Conservation (phyloP, 2,113 vertebrate species). For the Spermophilus dauricus region DNA sequence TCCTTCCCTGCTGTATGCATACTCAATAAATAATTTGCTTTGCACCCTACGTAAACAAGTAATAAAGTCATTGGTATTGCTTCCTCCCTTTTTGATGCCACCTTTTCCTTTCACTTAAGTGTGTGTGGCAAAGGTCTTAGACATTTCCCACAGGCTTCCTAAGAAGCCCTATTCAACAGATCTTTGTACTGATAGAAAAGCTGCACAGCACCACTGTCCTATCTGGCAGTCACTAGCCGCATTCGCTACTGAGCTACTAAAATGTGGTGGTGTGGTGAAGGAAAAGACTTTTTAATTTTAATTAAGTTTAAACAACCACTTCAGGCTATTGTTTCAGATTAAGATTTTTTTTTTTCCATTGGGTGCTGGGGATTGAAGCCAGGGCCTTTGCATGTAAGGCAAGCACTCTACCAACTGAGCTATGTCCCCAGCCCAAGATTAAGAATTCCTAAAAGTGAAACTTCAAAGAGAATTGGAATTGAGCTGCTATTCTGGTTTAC, state of each 20-base stretch:
- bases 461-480: not conserved
- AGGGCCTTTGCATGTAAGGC: too few species aligned
- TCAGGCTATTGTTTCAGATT: not conserved
- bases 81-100: not conserved
- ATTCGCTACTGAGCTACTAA: not conserved
- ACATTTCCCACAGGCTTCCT: not conserved
- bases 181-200: too few species aligned
- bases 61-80: not conserved
- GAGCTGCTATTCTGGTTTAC: not conserved
- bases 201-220: too few species aligned
- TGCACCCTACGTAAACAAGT: not conserved
- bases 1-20: not conserved
- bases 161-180: not conserved
- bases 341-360: not conserved
- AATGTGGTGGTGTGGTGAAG: not conserved
- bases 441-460: conserved; percentile 1
- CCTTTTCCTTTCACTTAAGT: not conserved
- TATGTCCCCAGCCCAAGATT: not conserved
- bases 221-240: not conserved
- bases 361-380: too few species aligned
- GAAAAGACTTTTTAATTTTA: conserved; percentile 18
- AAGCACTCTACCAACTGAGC: too few species aligned
- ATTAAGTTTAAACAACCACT: not conserved
- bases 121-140: not conserved
- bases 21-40: conserved; percentile 19